phyloP scores from a whole-genome alignment of 2,113 vertebrate genomes.

The Lichenostomus cassidix region DNA sequence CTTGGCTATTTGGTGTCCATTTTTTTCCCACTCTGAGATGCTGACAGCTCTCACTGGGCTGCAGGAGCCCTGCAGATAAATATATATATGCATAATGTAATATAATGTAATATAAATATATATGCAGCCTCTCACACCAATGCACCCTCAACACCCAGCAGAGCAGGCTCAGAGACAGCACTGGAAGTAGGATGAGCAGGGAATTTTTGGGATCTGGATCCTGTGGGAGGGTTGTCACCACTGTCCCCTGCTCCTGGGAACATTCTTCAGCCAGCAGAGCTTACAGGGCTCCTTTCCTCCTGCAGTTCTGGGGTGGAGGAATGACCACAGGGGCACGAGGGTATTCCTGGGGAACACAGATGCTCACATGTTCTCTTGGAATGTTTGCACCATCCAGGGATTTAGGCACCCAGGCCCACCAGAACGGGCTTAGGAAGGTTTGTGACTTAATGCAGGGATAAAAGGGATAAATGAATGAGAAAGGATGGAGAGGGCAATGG shows the following conservation, averaged over 20 bases:
- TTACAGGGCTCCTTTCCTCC: neutral
- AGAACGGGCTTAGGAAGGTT: neutral
- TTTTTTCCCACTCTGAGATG: neutral
- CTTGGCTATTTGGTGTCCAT: neutral
- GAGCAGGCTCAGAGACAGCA: neutral
- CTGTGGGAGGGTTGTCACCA: neutral
- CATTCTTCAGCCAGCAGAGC: neutral
- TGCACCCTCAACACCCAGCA: neutral
- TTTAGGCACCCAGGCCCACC: neutral
- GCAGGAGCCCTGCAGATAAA: neutral
- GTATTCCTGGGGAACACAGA: neutral
- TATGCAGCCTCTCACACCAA: neutral
- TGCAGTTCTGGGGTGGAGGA: neutral
- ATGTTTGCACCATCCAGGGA: neutral
- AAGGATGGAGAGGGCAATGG: fast-evolving
- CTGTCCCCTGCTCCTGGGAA: neutral
- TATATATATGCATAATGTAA: no score
- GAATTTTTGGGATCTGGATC: neutral
- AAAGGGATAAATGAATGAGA: neutral
- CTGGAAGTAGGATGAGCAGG: neutral
- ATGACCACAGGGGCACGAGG: fast-evolving
- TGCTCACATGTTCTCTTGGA: neutral
- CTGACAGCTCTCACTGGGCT: neutral
- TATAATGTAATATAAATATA: no score
- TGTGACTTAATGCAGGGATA: neutral